A percentile compares a stretch with the other conserved stretches of the same genome.
Conservation (phyloP, 2,113 vertebrate species). For the Hoplias malabaricus region DNA sequence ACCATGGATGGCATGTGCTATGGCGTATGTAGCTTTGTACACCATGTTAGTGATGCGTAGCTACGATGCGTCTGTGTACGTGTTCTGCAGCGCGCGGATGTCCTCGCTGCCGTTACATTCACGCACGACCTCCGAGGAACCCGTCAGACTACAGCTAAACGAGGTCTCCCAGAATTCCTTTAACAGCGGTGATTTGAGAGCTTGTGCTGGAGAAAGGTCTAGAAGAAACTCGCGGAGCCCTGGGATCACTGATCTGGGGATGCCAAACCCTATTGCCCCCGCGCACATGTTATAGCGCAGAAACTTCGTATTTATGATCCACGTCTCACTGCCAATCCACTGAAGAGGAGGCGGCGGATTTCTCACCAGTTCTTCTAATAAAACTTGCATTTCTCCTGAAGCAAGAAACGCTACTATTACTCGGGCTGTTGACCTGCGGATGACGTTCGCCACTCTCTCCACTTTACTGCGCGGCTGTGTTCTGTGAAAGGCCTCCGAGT, state of each 20-base stretch:
- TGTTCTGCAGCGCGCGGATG: slow-evolving; percentile 47
- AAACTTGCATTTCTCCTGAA: slow-evolving; percentile 54
- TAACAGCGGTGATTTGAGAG: slow-evolving; percentile 49
- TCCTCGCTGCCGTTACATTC: slow-evolving; percentile 64
- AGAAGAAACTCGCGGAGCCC: slow-evolving; percentile 67
- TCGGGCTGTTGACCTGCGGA: slow-evolving; percentile 63
- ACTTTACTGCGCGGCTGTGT: slow-evolving; percentile 55
- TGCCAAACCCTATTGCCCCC: slow-evolving; percentile 64
- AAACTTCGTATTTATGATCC: slow-evolving; percentile 60
- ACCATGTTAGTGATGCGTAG: slow-evolving; percentile 66
- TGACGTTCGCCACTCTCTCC: slow-evolving; percentile 63
- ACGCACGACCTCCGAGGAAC: not conserved
- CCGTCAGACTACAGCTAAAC: slow-evolving; percentile 62
- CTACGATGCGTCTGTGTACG: slow-evolving; percentile 67
- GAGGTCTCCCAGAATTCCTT: slow-evolving; percentile 68
- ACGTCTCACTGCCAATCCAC: slow-evolving; percentile 70
- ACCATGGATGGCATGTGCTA: slow-evolving; percentile 63
- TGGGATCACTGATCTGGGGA: slow-evolving; percentile 61
- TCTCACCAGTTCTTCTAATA: slow-evolving; percentile 58
- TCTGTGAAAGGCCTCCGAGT: slow-evolving; percentile 58
- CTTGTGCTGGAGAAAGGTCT: slow-evolving; percentile 53
- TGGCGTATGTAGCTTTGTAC: slow-evolving; percentile 68
- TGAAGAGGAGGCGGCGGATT: slow-evolving; percentile 57
- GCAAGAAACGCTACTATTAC: slow-evolving; percentile 66
- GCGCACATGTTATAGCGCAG: slow-evolving; percentile 48